Evolutionary conservation across 2,888 invertebrate species (phyloP).

Genomic region (Aphodius granarius): DNA sequence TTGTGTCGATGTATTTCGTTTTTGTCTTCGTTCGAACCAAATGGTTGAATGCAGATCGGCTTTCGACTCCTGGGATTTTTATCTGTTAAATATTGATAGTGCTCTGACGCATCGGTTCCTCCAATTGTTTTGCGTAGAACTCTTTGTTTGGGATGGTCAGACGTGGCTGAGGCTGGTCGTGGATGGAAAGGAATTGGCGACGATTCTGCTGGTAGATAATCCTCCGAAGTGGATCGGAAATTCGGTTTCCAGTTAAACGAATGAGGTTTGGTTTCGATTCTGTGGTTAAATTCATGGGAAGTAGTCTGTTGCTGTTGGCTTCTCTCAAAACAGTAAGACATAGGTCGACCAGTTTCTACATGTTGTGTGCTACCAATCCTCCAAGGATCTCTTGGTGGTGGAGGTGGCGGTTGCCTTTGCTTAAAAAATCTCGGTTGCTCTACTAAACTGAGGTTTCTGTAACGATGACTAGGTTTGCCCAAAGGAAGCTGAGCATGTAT

Average conservation of each 20-base stretch:
- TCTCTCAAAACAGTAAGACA: conserved; percentile 59
- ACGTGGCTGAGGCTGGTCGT: conserved; percentile 51
- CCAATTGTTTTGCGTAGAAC: conserved; percentile 32
- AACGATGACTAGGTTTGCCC: conserved; percentile 39
- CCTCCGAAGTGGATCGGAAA: conserved; percentile 50
- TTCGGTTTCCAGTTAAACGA: conserved; percentile 43
- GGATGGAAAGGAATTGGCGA: conserved; percentile 38
- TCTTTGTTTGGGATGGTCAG: conserved; percentile 43
- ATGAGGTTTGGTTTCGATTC: conserved; percentile 49
- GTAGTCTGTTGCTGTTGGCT: conserved; percentile 13
- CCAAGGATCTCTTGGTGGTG: conserved; percentile 78
- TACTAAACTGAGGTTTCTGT: conserved; percentile 44
- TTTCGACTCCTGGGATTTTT: conserved; percentile 72
- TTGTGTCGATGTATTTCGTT: conserved; percentile 9
- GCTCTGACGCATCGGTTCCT: conserved; percentile 38
- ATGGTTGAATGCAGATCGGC: conserved; percentile 67
- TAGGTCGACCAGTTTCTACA: conserved; percentile 53
- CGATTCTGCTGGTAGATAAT: conserved; percentile 44
- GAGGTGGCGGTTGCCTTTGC: conserved; percentile 64
- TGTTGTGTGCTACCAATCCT: conserved; percentile 56
- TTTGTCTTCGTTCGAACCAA: conserved; percentile 10
- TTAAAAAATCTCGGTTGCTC: conserved; percentile 33
- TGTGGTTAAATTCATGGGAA: conserved; percentile 43
- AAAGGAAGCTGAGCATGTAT: conserved; percentile 47
- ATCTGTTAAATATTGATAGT: conserved; percentile 70